These are phyloP conservation scores for Myotis planiceps DNA, from an alignment of 2,797 vertebrate genomes.

Conservation along the genomic window DNA sequence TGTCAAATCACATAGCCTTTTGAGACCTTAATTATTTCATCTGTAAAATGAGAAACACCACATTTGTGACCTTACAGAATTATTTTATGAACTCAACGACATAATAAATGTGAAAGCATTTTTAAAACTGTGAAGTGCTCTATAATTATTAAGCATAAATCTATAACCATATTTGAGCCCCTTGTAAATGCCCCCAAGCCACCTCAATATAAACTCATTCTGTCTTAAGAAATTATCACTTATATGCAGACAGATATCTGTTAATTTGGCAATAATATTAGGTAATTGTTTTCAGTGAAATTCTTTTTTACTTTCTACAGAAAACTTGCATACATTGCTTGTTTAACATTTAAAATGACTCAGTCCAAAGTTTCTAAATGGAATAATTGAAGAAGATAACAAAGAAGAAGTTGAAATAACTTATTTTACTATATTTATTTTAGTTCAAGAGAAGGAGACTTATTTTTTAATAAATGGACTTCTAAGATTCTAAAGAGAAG, in stretches of 20 bases:
- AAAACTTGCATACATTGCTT: background rate
- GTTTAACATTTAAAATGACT: background rate
- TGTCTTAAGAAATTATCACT: background rate
- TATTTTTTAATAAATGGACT: background rate
- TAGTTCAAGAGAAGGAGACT: background rate
- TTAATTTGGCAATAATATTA: background rate
- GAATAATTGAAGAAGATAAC: background rate
- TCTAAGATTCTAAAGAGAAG: background rate
- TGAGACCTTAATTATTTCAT: conserved; percentile 12
- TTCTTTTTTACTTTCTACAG: background rate
- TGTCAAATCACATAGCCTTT: background rate
- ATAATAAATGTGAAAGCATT: conserved; percentile 21
- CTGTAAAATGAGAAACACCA: conserved; percentile 9
- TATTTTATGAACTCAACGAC: background rate
- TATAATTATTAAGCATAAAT: background rate
- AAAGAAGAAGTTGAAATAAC: background rate
- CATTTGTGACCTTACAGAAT: background rate
- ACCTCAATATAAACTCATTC: background rate
- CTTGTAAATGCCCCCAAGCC: background rate
- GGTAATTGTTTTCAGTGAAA: background rate
- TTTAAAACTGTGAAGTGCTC: background rate
- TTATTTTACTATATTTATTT: background rate
- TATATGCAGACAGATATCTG: background rate
- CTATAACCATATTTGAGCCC: background rate
- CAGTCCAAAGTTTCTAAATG: background rate